Percentiles rank a stretch among this genome's conserved stretches.
These are phyloP conservation scores for Silurus lanzhouensis DNA, from an alignment of 2,797 vertebrate genomes.

Conservation along the genomic window DNA sequence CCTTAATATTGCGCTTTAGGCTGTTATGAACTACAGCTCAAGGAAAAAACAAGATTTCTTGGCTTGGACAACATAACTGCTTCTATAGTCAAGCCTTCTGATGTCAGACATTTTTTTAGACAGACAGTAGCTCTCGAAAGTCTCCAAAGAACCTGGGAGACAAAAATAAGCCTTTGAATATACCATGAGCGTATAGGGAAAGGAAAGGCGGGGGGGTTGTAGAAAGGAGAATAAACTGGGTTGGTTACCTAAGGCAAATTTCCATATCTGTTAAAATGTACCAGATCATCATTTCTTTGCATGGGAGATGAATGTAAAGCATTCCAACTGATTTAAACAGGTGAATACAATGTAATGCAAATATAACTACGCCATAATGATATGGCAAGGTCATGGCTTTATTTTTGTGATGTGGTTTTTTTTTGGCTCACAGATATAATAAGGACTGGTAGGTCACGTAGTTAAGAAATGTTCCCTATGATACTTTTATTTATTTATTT, in stretches of 20 bases:
- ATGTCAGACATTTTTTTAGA: neutral
- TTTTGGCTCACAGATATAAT: conserved; percentile 16
- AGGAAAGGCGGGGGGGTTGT: too few relatives aligned
- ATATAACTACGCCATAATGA: neutral
- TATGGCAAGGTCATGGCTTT: neutral
- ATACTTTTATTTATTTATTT: neutral
- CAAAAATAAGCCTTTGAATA: neutral
- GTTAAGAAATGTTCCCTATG: neutral
- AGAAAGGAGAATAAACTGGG: neutral
- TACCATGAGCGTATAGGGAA: neutral
- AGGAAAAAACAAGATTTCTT: neutral
- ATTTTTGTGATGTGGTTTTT: neutral
- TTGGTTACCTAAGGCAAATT: neutral
- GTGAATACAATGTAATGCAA: neutral
- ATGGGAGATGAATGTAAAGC: neutral
- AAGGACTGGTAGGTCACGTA: neutral
- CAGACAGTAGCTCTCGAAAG: neutral
- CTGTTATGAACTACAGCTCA: neutral
- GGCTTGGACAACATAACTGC: neutral
- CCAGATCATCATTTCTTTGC: neutral
- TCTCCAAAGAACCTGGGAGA: neutral
- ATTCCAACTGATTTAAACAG: neutral
- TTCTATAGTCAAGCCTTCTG: neutral
- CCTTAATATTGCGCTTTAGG: neutral
- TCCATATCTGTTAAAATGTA: neutral